Conservation (phyloP, 2,888 invertebrate genomes). For the Cephus nigrinus region DNA sequence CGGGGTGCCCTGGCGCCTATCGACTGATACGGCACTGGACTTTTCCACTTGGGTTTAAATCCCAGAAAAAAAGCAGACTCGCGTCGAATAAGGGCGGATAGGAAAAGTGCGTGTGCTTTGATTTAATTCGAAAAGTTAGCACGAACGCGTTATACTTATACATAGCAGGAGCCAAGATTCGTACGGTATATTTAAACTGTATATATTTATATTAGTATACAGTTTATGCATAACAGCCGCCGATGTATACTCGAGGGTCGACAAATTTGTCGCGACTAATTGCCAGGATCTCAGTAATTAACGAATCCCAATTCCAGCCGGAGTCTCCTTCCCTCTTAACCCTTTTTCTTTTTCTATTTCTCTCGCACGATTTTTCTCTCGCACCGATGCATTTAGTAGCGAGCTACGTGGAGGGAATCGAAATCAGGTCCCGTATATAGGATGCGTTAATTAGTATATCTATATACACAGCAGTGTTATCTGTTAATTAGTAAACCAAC, state of each 20-base stretch:
- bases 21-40: too few species aligned
- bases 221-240: too few species aligned
- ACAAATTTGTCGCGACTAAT: slow-evolving; percentile 21
- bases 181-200: too few species aligned
- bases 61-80: not conserved
- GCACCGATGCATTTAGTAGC: not conserved
- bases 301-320: slow-evolving; percentile 12
- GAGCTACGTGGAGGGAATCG: slow-evolving; percentile 11
- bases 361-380: slow-evolving; percentile 1
- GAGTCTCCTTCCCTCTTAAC: not conserved
- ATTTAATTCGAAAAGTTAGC: too few species aligned
- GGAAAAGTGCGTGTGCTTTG: too few species aligned
- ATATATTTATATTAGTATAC: too few species aligned
- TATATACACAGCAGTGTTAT: slow-evolving; percentile 5
- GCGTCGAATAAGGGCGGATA: not conserved
- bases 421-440: slow-evolving; percentile 8
- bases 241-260: not conserved
- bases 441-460: slow-evolving; percentile 16
- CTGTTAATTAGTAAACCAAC: too few species aligned
- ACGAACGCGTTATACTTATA: too few species aligned
- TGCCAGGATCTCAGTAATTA: slow-evolving; percentile 22
- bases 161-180: too few species aligned
- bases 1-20: too few species aligned
- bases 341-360: slow-evolving; percentile 5
- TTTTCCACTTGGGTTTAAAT: too few species aligned